These are phyloP conservation scores for Anoplopoma fimbria DNA, from an alignment of 2,113 vertebrate species.

Conservation along the genomic window DNA sequence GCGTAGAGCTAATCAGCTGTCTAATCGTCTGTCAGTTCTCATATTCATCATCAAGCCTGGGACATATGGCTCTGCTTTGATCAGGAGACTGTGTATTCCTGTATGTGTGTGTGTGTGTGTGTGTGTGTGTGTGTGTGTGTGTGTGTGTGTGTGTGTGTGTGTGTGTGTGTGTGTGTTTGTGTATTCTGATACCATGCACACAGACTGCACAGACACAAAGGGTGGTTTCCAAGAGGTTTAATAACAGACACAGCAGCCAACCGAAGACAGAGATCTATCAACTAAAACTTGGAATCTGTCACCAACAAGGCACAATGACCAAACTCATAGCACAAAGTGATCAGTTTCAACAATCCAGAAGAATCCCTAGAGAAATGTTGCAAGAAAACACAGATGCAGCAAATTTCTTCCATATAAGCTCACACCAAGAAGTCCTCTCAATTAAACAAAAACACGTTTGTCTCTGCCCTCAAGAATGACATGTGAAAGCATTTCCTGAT, in stretches of 20 bases:
- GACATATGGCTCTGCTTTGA: slow-evolving; percentile 68
- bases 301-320: background rate
- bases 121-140: background rate
- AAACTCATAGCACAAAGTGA: background rate
- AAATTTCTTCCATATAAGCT: background rate
- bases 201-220: background rate
- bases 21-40: slow-evolving; percentile 69
- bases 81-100: slow-evolving; percentile 36
- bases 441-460: background rate
- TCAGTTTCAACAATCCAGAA: background rate
- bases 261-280: background rate
- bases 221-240: background rate
- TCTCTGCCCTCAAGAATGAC: background rate
- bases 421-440: no score
- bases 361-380: background rate
- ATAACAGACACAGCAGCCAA: background rate
- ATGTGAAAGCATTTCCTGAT: background rate
- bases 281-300: background rate
- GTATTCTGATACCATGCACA: slow-evolving; percentile 1
- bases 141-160: background rate
- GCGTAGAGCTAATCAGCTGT: slow-evolving; percentile 68
- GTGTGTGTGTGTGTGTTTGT: background rate
- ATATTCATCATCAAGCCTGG: slow-evolving; percentile 53
- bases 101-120: background rate
- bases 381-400: slow-evolving; percentile 3